A percentile compares a stretch with the other conserved stretches of the same genome.
Evolutionary conservation across 2,113 vertebrate genomes (phyloP).

Genomic region (Trachemys scripta): DNA sequence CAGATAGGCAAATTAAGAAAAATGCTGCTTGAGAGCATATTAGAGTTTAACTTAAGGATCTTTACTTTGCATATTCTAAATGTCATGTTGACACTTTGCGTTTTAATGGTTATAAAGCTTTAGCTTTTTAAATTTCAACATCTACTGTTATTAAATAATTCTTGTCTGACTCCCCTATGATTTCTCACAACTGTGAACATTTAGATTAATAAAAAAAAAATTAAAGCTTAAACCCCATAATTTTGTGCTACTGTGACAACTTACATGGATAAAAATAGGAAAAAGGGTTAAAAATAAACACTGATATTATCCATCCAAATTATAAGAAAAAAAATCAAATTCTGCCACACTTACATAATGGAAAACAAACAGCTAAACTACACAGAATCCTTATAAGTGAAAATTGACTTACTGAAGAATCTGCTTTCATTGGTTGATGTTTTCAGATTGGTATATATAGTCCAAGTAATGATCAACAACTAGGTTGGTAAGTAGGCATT

Average conservation of each 20-base stretch:
- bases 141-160: background rate
- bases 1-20: background rate
- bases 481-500: background rate
- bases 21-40: background rate
- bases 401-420: background rate
- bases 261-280: background rate
- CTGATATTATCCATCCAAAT: background rate
- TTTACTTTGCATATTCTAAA: background rate
- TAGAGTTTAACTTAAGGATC: background rate
- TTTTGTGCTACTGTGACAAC: no score
- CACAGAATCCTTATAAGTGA: background rate
- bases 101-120: background rate
- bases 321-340: background rate
- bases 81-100: background rate
- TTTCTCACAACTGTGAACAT: background rate
- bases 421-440: background rate
- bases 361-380: background rate
- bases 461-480: background rate
- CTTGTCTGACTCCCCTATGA: background rate
- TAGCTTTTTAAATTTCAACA: background rate
- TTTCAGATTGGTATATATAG: background rate
- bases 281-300: background rate
- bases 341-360: background rate
- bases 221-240: no score
- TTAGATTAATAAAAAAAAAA: background rate